Evolutionary conservation across 1,140 invertebrate species (phyloP), one percentile per base, ranked within the genome.

Genomic region (Coenobita brevimanus): DNA sequence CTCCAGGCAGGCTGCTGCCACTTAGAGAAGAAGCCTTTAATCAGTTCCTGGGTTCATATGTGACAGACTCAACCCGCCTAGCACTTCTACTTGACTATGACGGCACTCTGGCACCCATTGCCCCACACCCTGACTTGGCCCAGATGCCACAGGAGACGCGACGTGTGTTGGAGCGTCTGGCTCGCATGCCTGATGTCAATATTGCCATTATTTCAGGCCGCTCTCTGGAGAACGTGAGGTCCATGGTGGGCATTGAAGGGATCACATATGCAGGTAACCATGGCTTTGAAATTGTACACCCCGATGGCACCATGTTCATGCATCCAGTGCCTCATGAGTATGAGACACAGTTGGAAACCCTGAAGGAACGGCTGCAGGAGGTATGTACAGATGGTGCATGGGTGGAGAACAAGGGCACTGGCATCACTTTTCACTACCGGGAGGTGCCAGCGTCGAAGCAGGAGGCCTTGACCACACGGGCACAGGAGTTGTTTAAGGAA

Each of bases 231-330:
- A 97, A 97, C 92, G 96, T 98, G 0, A 97, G 96, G 91, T 94
- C 96, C 89, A 97, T 97, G 97, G 95, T 98, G 41, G 97, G 96
- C 2, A 97, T 98, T 89, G 96, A 97, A 88, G 89, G 96, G 76
- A 97, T 97, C 27, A 98, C 97, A 0, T 98, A 98, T 91, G 97
- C 97, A 1, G 97, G 97, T 24, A 97, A 96, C 93, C 97, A 98
- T 92, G 97, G 97, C 13, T 92, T 98, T 73, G 97, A 98, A 92
- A 97, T 98, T 91, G 92, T 97, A 50, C 97, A 98, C 93, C 96
- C 97, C 0, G 97, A 98, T 91, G 97, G 97, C 41, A 97, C 96
- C 87, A 97, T 96, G 92, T 98, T 97, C 91, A 96, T 97, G 1
- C 96, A 97, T 93, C 97, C 97, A 0, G 97, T 97, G 95, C 97